Evolutionary conservation across 2,888 invertebrate species (phyloP), one percentile per base, ranked within the genome.

Genomic region (Hedya salicella): DNA sequence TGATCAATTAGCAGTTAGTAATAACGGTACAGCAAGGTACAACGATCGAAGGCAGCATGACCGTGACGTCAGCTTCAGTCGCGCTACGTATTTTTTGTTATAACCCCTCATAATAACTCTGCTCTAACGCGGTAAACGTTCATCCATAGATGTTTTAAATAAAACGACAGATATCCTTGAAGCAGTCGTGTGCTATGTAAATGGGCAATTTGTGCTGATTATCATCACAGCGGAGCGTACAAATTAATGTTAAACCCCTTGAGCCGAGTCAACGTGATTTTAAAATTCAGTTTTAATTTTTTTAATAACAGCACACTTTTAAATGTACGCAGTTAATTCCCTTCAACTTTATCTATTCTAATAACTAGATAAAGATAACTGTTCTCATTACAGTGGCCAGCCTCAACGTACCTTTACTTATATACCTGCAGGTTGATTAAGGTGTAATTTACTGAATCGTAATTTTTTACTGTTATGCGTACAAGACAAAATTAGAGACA

Each of bases 101-200:
- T 21, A 25, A 36, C 19, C 21, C 21, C 17, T 49, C 30, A 32
- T 52, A 52, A 59, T 52, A 65, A 53, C 39, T n/a, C 44, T 3
- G 50, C 44, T 49, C 40, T 21, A 21, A 44, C 32, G 57, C 44
- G 32, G 14, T 17, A 59, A 39, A 42, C 39, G 48, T 65, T 52
- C 36, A 36, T 61, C 46, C 42, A 25, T 50, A 39, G n/a, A 42
- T 48, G 60, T 25, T 73, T 73, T 71, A 73, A 75, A 78, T 64
- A 68, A 49, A 39, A 60, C 77, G 78, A 80, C 44, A 36, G 17
- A 61, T 77, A 83, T 82, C 87, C 86, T 88, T 89, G 86, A 84
- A 83, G 71, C 78, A 82, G 79, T 87, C 85, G 86, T 88, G 84
- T 78, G 78, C 73, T 77, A 78, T 75, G 61, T 80, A 82, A 86